Evolutionary conservation across 2,888 invertebrate species (phyloP), one percentile per base, ranked within the genome.

Genomic region (Orthosia gracilis): DNA sequence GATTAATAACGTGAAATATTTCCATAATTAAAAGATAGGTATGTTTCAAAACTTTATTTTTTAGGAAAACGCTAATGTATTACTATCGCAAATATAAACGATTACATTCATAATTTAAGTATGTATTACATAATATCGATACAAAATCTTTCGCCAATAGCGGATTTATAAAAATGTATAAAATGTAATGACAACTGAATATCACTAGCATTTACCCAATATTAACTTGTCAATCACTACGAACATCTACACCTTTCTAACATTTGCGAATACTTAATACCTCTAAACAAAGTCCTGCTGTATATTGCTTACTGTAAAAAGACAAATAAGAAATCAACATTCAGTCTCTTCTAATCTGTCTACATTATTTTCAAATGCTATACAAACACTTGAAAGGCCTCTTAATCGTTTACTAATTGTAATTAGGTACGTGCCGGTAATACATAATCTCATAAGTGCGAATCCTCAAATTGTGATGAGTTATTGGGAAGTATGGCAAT

Each of bases 101-200:
- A 93, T 93, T 94, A 94, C 93, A 94, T 92, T 91, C 91, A 93
- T 93, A 92, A 92, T 92, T 93, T 92, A 87, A 88, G 88, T 91
- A 91, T 88, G 90, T 91, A 88, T 91, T 90, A 89, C 86, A 89
- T 91, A 92, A 92, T 91, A 93, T 92, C 90, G 87, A 90, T 94
- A 94, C 92, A 94, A 94, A 94, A 94, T 92, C 91, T 94, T 92
- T 93, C 93, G 92, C 92, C 92, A 90, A 90, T 93, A 94, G 91
- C 93, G 89, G 90, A 91, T 92, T 89, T 91, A 92, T 95, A 95
- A 93, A 95, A 94, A 94, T 94, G 94, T 95, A 95, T 93, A 96
- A 96, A 96, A 95, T 89, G 91, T 88, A 86, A 86, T 89, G 89
- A 90, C 88, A 90, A 90, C 90, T 88, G 86, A 86, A 89, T 87